A percentile compares a stretch with the other conserved stretches of the same genome.
Evolutionary conservation across 2,113 vertebrate genomes (phyloP).

Genomic region (Cebus imitator): DNA sequence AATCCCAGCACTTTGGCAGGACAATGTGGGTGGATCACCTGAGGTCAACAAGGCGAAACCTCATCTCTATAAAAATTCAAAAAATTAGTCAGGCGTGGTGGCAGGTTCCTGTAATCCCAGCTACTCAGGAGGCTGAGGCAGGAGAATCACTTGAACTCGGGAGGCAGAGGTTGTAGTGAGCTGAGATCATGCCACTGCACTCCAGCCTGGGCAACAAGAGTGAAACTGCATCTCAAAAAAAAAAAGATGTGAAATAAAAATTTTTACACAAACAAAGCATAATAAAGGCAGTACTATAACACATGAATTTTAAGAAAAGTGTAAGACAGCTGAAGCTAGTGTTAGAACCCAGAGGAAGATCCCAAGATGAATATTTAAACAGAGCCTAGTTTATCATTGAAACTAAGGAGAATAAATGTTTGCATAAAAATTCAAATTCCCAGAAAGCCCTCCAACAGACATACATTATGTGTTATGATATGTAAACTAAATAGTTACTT

Average conservation of each 20-base stretch:
- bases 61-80: too few relatives aligned
- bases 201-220: too few relatives aligned
- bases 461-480: not conserved
- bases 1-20: too few relatives aligned
- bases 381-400: not conserved
- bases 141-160: too few relatives aligned
- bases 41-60: too few relatives aligned
- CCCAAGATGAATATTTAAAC: not conserved
- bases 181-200: too few relatives aligned
- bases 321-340: not conserved
- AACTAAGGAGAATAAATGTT: not conserved
- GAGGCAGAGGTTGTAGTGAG: too few relatives aligned
- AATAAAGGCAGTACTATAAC: not conserved
- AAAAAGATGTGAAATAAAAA: not conserved
- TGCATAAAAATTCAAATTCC: slow-evolving; percentile 18
- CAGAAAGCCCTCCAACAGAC: not conserved
- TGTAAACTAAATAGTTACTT: not conserved
- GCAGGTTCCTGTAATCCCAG: too few relatives aligned
- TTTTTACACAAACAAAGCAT: slow-evolving; percentile 31
- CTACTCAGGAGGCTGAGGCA: too few relatives aligned
- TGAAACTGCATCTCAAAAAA: too few relatives aligned
- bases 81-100: accelerated
- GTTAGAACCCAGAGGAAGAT: not conserved
- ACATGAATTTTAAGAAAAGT: slow-evolving; percentile 41
- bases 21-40: too few relatives aligned